Base-by-base conservation (phyloP, 2,888 invertebrate species). In the Euzetes globulus region DNA sequence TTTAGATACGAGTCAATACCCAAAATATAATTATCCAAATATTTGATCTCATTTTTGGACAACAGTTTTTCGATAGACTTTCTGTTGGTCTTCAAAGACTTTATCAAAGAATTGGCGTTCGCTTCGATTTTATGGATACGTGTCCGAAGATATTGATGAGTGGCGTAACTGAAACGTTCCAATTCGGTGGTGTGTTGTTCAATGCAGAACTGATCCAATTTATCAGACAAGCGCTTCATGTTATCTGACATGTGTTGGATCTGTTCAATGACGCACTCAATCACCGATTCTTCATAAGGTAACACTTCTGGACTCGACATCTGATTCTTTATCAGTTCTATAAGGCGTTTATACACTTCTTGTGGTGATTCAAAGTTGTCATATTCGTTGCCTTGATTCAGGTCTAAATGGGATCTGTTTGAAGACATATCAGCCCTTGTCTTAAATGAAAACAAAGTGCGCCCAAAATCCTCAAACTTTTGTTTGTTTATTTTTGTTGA, bases 181-280 rank as follows among this genome's bases (percentile, higher is more conserved):
- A 76, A 25, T 41, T 75, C 76, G 9, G 77, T 71, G 45, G 47
- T 70, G 58, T 76, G 76, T 19, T 76, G 76, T 71, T 76, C 76
- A 50, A 72, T 58, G 29, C 73, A 73, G 45, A 76, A 76, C 22
- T 63, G 29, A 22, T 72, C 65, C 27, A 76, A 55, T 71, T 55
- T 70, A 27, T 29, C 22, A 22, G 50, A 63, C 27, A 75, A 45
- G 27, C 50, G n/a, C 11, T 65, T 33, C 17, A 76, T 70, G 9
- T 47, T 72, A 1, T 75, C 68, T 41, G 50, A 41, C 76, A 76
- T 76, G 45, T 76, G 73, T 58, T 72, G 29, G 37, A 76, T 70
- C 41, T 76, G 76, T 52, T 76, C 76, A 15, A 76, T 25, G 4
- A 76, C 55, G 50, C 74, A 75, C 13, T 76, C 76, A 15, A 76